Evolutionary conservation across 2,113 vertebrate genomes (phyloP).

Genomic region (Menidia beryllina): DNA sequence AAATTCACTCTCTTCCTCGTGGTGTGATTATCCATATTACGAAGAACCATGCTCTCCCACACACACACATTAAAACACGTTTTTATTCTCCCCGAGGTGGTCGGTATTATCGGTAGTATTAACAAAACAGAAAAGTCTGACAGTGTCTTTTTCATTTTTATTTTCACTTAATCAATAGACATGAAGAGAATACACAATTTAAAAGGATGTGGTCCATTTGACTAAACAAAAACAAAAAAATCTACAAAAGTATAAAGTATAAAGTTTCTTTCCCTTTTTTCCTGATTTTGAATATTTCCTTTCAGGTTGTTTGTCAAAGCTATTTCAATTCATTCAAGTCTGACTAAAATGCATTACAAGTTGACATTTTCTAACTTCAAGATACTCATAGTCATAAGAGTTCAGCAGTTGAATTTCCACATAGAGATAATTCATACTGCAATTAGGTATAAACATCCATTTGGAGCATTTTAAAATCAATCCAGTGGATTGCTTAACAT

Average conservation of each 20-base stretch:
- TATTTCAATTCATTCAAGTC: background rate
- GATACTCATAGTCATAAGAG: background rate
- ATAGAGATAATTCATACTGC: slow-evolving; percentile 2
- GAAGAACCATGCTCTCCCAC: slow-evolving; percentile 37
- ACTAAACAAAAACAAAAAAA: too few relatives aligned
- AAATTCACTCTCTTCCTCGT: slow-evolving; percentile 38
- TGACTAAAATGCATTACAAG: background rate
- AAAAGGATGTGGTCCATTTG: too few relatives aligned
- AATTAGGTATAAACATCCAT: slow-evolving; percentile 12
- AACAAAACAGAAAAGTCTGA: background rate
- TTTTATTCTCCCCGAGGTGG: background rate
- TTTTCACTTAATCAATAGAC: background rate
- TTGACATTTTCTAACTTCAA: background rate
- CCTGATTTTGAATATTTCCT: too few relatives aligned
- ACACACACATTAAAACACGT: slow-evolving; percentile 17
- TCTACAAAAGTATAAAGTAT: too few relatives aligned
- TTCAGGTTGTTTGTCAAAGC: background rate
- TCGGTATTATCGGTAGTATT: background rate
- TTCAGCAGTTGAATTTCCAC: slow-evolving; percentile 5
- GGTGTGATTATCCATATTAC: slow-evolving; percentile 34
- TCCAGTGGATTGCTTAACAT: slow-evolving; percentile 25
- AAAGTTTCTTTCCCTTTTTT: too few relatives aligned
- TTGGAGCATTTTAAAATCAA: slow-evolving; percentile 10
- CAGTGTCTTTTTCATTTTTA: background rate
- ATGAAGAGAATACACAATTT: too few relatives aligned